phyloP scores from a whole-genome alignment of 2,797 vertebrate species.

The Chelmon rostratus region DNA sequence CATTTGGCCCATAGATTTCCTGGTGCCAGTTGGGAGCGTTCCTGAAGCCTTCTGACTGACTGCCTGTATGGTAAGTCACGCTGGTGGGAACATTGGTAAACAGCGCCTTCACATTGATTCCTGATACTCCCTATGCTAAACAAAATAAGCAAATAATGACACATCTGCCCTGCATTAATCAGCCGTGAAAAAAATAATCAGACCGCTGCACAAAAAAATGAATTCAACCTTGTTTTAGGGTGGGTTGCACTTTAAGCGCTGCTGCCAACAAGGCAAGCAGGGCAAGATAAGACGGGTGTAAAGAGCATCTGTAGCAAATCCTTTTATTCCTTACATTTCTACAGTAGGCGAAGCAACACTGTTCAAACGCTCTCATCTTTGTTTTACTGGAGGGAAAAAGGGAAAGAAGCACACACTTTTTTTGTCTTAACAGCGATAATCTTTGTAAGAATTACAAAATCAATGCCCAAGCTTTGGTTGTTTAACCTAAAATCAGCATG shows the following conservation, averaged over 20 bases:
- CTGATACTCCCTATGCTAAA: conserved; percentile 63
- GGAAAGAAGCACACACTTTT: neutral
- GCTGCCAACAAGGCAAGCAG: neutral
- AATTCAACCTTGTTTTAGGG: conserved; percentile 38
- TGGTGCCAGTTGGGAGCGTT: conserved; percentile 77
- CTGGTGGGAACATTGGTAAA: conserved; percentile 71
- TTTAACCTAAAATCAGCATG: conserved; percentile 46
- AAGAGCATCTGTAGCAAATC: neutral
- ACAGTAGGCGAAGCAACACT: neutral
- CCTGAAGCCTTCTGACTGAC: conserved; percentile 71
- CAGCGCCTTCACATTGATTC: conserved; percentile 69
- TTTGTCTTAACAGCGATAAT: conserved; percentile 1
- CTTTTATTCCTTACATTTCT: neutral
- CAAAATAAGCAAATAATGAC: conserved; percentile 69
- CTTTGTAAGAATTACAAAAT: conserved; percentile 32
- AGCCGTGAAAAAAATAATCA: conserved; percentile 8
- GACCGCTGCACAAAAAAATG: neutral
- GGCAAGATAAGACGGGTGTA: neutral
- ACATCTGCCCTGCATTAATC: conserved; percentile 59
- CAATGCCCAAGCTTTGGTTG: conserved; percentile 13
- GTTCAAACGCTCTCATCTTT: conserved; percentile 14
- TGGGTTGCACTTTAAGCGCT: neutral
- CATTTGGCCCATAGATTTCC: conserved; percentile 81
- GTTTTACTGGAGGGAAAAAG: neutral
- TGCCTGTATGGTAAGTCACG: conserved; percentile 70